Evolutionary conservation across 2,113 vertebrate species (phyloP).

Genomic region (zebrafish (Danio rerio)): DNA sequence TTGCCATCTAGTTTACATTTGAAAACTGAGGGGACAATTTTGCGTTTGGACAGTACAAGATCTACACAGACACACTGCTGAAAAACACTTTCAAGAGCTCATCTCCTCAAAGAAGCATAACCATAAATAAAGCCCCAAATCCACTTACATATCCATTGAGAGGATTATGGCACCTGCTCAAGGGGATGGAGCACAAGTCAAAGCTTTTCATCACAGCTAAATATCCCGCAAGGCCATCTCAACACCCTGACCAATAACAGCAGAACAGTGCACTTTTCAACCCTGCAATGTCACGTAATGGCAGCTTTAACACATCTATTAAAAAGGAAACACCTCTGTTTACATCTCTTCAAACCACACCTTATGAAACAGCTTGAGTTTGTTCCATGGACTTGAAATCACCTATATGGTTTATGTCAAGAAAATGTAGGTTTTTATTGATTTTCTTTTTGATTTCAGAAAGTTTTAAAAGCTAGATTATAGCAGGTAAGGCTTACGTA

Average conservation of each 20-base stretch:
- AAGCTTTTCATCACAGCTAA: not conserved
- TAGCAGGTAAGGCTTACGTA: too few relatives aligned
- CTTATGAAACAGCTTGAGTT: not conserved
- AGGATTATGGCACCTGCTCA: slow-evolving; percentile 13
- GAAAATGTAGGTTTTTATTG: not conserved
- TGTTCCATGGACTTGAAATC: too few relatives aligned
- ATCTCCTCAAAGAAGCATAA: slow-evolving; percentile 9
- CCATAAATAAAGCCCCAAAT: slow-evolving; percentile 21
- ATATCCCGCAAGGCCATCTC: not conserved
- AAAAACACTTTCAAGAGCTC: slow-evolving; percentile 8
- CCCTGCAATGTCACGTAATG: not conserved
- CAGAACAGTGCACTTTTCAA: not conserved
- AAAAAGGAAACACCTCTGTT: not conserved
- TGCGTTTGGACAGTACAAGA: not conserved
- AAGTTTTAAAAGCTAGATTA: too few relatives aligned
- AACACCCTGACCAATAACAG: not conserved
- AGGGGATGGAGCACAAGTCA: not conserved
- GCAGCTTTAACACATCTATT: not conserved
- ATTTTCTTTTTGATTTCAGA: not conserved
- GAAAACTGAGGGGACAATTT: not conserved
- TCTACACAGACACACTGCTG: not conserved
- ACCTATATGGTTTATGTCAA: too few relatives aligned
- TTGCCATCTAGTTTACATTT: too few relatives aligned
- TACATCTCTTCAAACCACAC: not conserved
- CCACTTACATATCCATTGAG: slow-evolving; percentile 18